Evolutionary conservation across 1,140 invertebrate species (phyloP), one percentile per base, ranked within the genome.

Genomic region (Whitmania pigra): DNA sequence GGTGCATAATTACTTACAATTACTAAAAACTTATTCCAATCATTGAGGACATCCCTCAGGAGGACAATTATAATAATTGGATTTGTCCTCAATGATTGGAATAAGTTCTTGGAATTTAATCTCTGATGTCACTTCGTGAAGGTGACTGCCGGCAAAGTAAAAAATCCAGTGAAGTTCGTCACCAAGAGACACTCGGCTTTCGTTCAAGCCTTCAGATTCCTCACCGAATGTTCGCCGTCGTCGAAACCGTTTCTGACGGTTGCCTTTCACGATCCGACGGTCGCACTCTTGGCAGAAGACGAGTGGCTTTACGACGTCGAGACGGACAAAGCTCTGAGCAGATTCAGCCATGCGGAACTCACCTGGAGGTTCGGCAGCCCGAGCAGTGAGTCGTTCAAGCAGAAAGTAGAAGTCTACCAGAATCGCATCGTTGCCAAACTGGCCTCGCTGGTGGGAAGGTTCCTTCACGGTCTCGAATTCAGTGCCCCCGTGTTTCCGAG

Each of bases 291-390:
- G 4, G 91, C 91, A 83, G 91, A 94, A 76, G 91, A 94, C 79
- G 93, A 97, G 79, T 88, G 89, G 79, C 93, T 92, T 82, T 85
- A 95, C 57, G 93, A 97, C 73, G 88, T 94, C 43, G 93, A 97
- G 83, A 90, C 92, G 0, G 88, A 90, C 73, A 95, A 94, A 82
- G 88, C 89, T 54, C 80, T 88, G 18, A 84, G 88, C n/a, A 86
- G 89, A 73, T 91, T 91, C 79, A 85, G 87, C 53, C 78, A 86
- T 0, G 80, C 85, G 3, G 91, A 93, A 76, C 83, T 88, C 60
- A 76, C 87, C 5, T 88, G 88, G 75, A 88, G 89, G 77, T 94
- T 94, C 80, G 92, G 92, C 0, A 86, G 87, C 73, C 87, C 89
- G 73, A 88, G 86, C 69, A 87, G 85, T 17, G 81, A 83, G 6